Evolutionary conservation across 2,113 vertebrate species (phyloP), one percentile per base, ranked within the genome.

Genomic region (Paramisgurnus dabryanus): DNA sequence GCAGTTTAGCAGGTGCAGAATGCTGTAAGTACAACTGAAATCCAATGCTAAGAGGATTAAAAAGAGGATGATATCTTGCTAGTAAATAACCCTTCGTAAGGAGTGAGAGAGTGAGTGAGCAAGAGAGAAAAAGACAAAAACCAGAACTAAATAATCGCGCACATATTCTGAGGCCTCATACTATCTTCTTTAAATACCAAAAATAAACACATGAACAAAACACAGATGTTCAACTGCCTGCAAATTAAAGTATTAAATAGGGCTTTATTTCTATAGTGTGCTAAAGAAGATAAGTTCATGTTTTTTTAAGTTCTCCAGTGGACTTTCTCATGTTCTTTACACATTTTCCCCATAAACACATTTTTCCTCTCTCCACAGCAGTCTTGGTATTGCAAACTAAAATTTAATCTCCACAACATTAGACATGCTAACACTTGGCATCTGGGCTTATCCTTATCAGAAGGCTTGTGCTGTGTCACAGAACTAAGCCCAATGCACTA

Each of bases 1-100:
- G 89, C 89, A 88, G 88, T 93, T 93, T 92, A 93, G 91, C 92
- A 93, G 92, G 92, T 94, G 92, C 90, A 91, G 89, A 89, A 87
- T 39, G 89, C 90, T 92, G 91, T 93, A 92, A 90, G 90, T 92
- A 93, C 92, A 93, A 92, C 90, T 88, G 79, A 91, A 93, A 93
- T 92, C 90, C 91, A 92, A 86, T 84, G 71, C 89, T 94, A 94
- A 94, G 93, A 93, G 93, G 92, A 94, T 93, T 93, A 93, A 91
- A 91, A 88, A 87, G 87, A 86, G 91, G 90, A 92, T 90, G 89
- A 92, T 92, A 93, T 92, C 92, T 91, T 91, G 90, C 90, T 89
- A 91, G 92, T 93, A 93, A 92, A 93, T 93, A 94, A 93, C 85
- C 81, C 90, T 91, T 92, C 89, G 89, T 91, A 88, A 89, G 89